These are phyloP conservation scores for Drosophila seguyi DNA, from an alignment of 1,140 invertebrate genomes.

Conservation along the genomic window DNA sequence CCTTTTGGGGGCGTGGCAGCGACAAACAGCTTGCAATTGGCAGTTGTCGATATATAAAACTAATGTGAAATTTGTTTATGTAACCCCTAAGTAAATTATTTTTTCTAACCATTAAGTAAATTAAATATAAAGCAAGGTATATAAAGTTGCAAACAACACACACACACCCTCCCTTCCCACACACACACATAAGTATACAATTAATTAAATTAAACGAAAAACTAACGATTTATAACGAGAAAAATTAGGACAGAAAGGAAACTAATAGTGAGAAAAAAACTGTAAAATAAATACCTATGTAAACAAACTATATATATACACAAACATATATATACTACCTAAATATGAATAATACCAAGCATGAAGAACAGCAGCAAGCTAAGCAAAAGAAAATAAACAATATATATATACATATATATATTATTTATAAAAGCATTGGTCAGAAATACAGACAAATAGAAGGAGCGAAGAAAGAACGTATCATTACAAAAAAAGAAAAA, in stretches of 20 bases:
- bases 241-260: conserved; percentile 13
- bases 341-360: conserved; percentile 42
- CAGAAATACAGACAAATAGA: conserved; percentile 44
- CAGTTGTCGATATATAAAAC: conserved; percentile 31
- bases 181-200: conserved; percentile 78
- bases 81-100: conserved; percentile 61
- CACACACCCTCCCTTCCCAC: neutral
- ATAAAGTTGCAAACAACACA: conserved; percentile 31
- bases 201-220: conserved; percentile 80
- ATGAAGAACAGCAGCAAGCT: conserved; percentile 11
- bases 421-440: conserved; percentile 51
- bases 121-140: conserved; percentile 52
- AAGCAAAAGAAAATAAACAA: conserved; percentile 6
- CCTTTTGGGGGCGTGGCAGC: conserved; percentile 62
- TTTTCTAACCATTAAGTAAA: conserved; percentile 62
- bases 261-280: conserved; percentile 61
- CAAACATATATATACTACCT: conserved; percentile 31
- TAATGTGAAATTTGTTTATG: conserved; percentile 52
- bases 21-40: conserved; percentile 51
- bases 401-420: neutral
- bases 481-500: conserved; percentile 61
- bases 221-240: conserved; percentile 65
- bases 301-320: conserved; percentile 55
- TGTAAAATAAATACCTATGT: conserved; percentile 63
- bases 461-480: conserved; percentile 58